Conservation (phyloP, 92 coral and sea anemone genomes). For the Zoanthus sansibaricus region DNA sequence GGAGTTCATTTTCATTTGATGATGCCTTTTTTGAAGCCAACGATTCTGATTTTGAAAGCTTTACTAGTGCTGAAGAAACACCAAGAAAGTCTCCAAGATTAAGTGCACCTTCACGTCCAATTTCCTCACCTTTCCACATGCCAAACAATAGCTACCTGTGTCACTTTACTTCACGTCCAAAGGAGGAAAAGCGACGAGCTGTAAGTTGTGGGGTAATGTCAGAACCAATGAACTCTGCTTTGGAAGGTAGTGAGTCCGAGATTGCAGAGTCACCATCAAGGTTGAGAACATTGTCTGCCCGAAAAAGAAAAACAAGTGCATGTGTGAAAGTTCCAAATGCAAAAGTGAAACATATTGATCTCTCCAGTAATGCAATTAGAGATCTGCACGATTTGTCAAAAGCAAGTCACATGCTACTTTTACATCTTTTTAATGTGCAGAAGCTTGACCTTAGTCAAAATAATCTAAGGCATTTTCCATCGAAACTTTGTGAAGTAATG, state of each 20-base stretch:
- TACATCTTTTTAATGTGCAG: slow-evolving; percentile 72
- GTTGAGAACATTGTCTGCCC: background rate
- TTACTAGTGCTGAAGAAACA: slow-evolving; percentile 4
- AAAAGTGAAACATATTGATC: slow-evolving; percentile 81
- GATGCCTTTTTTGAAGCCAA: slow-evolving; percentile 29
- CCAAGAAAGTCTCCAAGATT: slow-evolving; percentile 29
- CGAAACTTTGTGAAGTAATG: slow-evolving; percentile 77
- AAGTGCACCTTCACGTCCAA: background rate
- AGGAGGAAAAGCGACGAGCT: background rate
- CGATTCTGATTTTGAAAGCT: slow-evolving; percentile 22
- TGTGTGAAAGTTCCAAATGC: slow-evolving; percentile 49
- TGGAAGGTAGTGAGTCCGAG: slow-evolving; percentile 4
- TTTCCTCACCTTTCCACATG: slow-evolving; percentile 40
- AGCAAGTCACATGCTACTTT: slow-evolving; percentile 57
- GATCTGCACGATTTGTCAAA: slow-evolving; percentile 67
- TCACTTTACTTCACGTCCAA: slow-evolving; percentile 16
- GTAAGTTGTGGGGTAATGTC: slow-evolving; percentile 20
- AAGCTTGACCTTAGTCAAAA: slow-evolving; percentile 91
- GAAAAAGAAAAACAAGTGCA: slow-evolving; percentile 56
- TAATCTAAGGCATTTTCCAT: slow-evolving; percentile 68
- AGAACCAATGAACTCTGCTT: background rate
- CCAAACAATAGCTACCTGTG: slow-evolving; percentile 49
- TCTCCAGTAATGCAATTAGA: slow-evolving; percentile 80
- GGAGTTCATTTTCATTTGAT: slow-evolving; percentile 13
- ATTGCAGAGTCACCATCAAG: background rate